Evolutionary conservation across 2,113 vertebrate species (phyloP), one percentile per base, ranked within the genome.

Genomic region (Xerus inauris): DNA sequence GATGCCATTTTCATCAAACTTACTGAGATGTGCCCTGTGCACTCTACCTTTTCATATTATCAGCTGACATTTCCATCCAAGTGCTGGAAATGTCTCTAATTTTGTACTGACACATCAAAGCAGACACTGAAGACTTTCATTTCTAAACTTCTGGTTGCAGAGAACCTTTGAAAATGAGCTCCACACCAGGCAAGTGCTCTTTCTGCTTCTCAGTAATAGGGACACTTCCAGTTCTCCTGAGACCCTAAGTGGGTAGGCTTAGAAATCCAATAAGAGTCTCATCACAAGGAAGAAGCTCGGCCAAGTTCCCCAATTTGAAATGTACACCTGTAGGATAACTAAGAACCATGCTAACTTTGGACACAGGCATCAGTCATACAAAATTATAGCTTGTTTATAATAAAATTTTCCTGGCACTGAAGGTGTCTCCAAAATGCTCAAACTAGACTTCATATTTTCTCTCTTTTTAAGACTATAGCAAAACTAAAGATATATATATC

Each of bases 41-140:
- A 81, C 84, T 94, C 87, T 95, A 77, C 71, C 32, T 95, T 85
- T 82, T 82, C 85, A 88, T 64, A 49, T 76, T 77, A 85, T 94
- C 96, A 96, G 76, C 76, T 97, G 90, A 90, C 94, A 94, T 98
- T 96, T 97, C 93, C 76, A 82, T 92, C 71, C 85, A 90, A 94
- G 49, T 30, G 20, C 87, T 69, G 51, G 59, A 94, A 95, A 95
- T 85, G 59, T 79, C 76, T 82, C 85, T 92, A 92, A 92, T 96
- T 92, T 69, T 92, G 45, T 77, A 85, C 76, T 49, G 47, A 95
- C 67, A 96, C 94, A 95, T 92, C 82, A 94, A 97, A 96, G 88
- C 40, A 86, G 62, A 59, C 32, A 75, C 0, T 57, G 62, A 22
- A 16, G 76, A 8, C 76, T 96, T 96, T 96, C 72, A 95, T 85